A percentile compares a stretch with the other conserved stretches of the same genome.
These are phyloP conservation scores for Peromyscus nudipes DNA, from an alignment of 2,797 vertebrate species.

Conservation along the genomic window DNA sequence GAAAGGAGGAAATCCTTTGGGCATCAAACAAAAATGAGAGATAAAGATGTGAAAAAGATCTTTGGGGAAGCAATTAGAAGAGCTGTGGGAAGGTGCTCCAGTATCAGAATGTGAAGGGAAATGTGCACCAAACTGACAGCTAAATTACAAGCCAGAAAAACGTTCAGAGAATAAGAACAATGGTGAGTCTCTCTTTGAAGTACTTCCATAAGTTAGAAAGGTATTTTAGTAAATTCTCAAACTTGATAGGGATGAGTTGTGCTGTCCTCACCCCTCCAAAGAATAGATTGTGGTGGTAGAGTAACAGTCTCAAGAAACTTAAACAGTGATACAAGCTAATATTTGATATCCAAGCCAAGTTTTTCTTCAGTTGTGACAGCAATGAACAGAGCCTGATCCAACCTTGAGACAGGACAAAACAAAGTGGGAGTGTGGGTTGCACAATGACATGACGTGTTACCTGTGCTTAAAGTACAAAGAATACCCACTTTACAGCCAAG, in stretches of 20 bases:
- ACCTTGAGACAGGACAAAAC: background rate
- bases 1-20: conserved; percentile 28
- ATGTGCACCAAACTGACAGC: background rate
- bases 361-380: background rate
- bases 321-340: background rate
- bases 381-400: background rate
- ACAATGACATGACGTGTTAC: background rate
- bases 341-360: background rate
- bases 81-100: background rate
- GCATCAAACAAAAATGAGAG: conserved; percentile 29
- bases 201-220: background rate
- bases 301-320: conserved; percentile 30
- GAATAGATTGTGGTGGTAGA: background rate
- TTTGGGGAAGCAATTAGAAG: conserved; percentile 16
- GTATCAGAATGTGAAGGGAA: background rate
- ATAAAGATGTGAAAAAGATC: background rate
- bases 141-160: conserved; percentile 15
- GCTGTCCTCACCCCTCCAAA: background rate
- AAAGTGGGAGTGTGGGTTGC: background rate
- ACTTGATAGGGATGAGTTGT: background rate
- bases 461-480: background rate
- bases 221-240: conserved; percentile 18
- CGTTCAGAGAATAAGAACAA: background rate
- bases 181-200: conserved; percentile 42
- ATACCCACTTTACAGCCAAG: background rate